phyloP scores from a whole-genome alignment of 2,888 invertebrate species.

The Leucania comma region DNA sequence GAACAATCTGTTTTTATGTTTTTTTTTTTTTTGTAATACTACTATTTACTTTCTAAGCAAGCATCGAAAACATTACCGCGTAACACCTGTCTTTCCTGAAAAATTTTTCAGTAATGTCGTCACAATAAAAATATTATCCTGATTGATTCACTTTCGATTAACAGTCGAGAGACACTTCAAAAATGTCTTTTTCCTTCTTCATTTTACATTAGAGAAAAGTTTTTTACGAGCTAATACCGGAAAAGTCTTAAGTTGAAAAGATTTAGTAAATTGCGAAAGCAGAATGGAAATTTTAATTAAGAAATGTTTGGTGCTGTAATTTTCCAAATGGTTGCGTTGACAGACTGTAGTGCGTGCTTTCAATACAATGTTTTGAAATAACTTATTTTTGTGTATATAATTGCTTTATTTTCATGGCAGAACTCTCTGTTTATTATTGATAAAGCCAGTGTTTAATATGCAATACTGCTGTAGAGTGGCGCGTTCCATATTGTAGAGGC shows the following conservation, averaged over 20 bases:
- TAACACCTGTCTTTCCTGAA: background rate
- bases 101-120: background rate
- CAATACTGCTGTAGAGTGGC: background rate
- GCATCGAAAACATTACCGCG: background rate
- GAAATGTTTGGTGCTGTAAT: background rate
- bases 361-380: constrained; percentile 3
- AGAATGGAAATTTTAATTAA: constrained; percentile 27
- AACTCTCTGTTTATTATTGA: background rate
- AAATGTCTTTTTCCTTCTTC: constrained; percentile 13
- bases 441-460: constrained; percentile 5
- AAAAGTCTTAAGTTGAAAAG: constrained; percentile 15
- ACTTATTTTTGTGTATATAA: background rate
- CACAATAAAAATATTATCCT: constrained; percentile 15
- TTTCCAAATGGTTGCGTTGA: constrained; percentile 1
- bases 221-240: constrained; percentile 1
- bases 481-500: constrained; percentile 1
- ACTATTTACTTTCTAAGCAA: background rate
- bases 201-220: background rate
- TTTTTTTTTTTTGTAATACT: too few species aligned
- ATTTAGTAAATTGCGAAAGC: constrained; percentile 20
- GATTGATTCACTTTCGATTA: constrained; percentile 18
- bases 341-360: background rate
- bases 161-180: background rate
- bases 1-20: too few species aligned
- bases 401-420: background rate